Evolutionary conservation across 2,113 vertebrate species (phyloP).

Genomic region (Gopherus flavomarginatus): DNA sequence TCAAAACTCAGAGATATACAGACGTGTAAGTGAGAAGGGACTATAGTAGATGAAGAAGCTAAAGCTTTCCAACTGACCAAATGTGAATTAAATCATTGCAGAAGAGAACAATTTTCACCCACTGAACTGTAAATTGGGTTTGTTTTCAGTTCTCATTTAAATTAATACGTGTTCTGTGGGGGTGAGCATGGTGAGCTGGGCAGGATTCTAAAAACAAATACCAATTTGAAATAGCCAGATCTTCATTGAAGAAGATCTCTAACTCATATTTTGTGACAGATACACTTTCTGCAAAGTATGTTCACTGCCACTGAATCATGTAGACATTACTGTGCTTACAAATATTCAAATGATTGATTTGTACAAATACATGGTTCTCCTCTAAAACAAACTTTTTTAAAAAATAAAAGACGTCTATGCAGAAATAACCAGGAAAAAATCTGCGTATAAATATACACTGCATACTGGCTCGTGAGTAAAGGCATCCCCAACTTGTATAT

Average conservation of each 20-base stretch:
- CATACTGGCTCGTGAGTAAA: not conserved
- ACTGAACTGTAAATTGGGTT: conserved; percentile 42
- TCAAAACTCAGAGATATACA: not conserved
- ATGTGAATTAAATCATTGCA: conserved; percentile 53
- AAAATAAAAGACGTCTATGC: not conserved
- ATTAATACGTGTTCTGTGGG: conserved; percentile 34
- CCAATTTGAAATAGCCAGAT: conserved; percentile 2
- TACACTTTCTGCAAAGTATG: not conserved
- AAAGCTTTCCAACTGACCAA: conserved; percentile 52
- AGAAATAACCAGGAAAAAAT: not conserved
- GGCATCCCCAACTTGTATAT: not conserved
- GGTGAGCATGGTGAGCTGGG: not conserved
- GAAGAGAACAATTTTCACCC: conserved; percentile 44
- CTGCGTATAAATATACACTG: not conserved
- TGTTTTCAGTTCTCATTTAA: conserved; percentile 44
- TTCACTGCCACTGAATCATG: not conserved
- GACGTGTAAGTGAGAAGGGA: conserved; percentile 18
- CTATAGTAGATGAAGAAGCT: conserved; percentile 11
- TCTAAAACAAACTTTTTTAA: conserved; percentile 27
- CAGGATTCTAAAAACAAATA: conserved; percentile 1
- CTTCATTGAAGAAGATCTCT: conserved; percentile 13
- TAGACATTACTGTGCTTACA: not conserved
- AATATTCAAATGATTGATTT: conserved; percentile 43
- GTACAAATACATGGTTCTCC: conserved; percentile 11
- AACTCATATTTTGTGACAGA: rapidly evolving